phyloP scores from a whole-genome alignment of 2,113 vertebrate species.

The Ammodytes dubius region DNA sequence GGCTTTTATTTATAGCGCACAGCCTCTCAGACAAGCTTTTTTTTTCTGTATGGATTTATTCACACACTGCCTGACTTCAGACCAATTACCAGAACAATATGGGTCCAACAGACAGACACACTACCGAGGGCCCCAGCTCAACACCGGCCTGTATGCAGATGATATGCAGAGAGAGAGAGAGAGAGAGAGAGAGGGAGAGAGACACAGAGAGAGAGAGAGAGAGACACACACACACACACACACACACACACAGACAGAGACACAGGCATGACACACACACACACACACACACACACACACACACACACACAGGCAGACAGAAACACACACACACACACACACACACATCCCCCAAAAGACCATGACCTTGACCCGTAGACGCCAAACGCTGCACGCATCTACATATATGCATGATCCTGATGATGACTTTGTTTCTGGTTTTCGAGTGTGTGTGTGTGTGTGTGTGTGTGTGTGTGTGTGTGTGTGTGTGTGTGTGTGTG shows the following conservation, averaged over 20 bases:
- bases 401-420: constrained; percentile 70
- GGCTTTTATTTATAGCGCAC: constrained; percentile 63
- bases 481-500: neutral
- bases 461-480: neutral
- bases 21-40: constrained; percentile 52
- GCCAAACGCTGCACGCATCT: constrained; percentile 61
- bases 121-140: constrained; percentile 55
- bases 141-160: constrained; percentile 69
- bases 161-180: constrained; percentile 34
- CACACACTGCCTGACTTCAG: constrained; percentile 62
- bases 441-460: neutral
- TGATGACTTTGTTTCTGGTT: constrained; percentile 6
- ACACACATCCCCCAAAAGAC: constrained; percentile 25
- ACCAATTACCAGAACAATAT: constrained; percentile 75
- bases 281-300: no score
- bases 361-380: constrained; percentile 59
- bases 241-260: no score
- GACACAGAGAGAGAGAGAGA: no score
- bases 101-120: constrained; percentile 31
- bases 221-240: no score
- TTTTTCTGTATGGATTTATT: constrained; percentile 68
- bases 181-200: no score
- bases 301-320: constrained; percentile 13
- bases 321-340: constrained; percentile 18
- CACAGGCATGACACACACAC: no score